phyloP scores from a whole-genome alignment of 2,797 vertebrate species.

The Avahi laniger region DNA sequence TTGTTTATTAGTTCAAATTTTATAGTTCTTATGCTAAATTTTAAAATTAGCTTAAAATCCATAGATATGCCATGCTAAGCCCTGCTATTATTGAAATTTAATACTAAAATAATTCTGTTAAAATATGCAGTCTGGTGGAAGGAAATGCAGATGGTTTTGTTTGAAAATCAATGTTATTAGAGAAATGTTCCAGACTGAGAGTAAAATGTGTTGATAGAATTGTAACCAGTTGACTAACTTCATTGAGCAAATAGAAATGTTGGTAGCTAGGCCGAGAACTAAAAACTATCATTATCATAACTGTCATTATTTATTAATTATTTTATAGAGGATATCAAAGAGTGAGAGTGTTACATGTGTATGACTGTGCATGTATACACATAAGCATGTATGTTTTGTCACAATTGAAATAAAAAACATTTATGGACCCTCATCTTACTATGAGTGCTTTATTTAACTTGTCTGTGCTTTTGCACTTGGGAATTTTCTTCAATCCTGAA shows the following conservation, averaged over 20 bases:
- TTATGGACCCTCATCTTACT: neutral
- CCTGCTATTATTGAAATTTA: neutral
- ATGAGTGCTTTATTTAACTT: neutral
- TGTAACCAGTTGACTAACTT: neutral
- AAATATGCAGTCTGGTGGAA: neutral
- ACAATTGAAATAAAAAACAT: neutral
- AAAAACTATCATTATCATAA: neutral
- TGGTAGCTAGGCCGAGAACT: neutral
- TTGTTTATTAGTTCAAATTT: neutral
- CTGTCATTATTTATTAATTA: neutral
- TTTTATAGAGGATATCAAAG: neutral
- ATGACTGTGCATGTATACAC: neutral
- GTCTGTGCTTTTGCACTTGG: neutral
- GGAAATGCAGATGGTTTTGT: conserved; percentile 40
- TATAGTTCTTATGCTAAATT: neutral
- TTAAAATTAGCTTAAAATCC: neutral
- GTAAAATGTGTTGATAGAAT: conserved; percentile 44
- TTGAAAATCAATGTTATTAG: conserved; percentile 46
- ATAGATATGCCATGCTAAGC: neutral
- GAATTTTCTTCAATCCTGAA: neutral
- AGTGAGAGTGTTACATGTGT: neutral
- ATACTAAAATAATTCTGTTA: conserved; percentile 1
- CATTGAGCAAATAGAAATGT: neutral
- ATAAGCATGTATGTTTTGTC: neutral
- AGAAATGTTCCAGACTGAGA: conserved; percentile 44